Base-by-base conservation (phyloP, 2,113 vertebrate species). In the Crypturellus undulatus region DNA sequence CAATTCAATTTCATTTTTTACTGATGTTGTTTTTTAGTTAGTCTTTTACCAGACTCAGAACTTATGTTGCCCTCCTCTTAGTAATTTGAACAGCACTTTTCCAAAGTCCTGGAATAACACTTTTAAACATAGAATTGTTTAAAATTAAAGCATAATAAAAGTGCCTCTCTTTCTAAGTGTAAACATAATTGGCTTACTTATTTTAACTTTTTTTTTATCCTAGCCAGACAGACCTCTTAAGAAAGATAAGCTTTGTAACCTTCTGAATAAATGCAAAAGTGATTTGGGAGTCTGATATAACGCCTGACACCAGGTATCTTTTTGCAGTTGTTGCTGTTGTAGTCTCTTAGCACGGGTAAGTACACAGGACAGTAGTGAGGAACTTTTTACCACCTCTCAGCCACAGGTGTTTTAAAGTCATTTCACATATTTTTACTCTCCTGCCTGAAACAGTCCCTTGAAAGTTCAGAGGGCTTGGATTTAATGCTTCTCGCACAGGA, bases 391-490 rank as follows among this genome's bases (percentile, higher is more conserved):
- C 68, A 83, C 8, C 36, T 30, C 28, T 89, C 28, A 79, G 9
- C 20, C 2, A 0, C 77, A 83, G 7, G 6, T 56, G 87, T 95
- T 92, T 95, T 82, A 92, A 89, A 91, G 38, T 7, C 38, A 43
- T 47, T 71, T 49, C 60, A 86, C 32, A 6, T 80, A 18, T 62
- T 93, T 96, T 93, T 42, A 78, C 77, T 42, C 88, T 94, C 51
- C 85, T 93, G 45, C 51, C 38, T 15, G 10, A 83, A 83, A 34
- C 34, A 51, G 83, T 86, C 77, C 62, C 83, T 75, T 22, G 51
- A 86, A 83, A 92, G 14, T 24, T 75, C 42, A 75, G 47, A 88
- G 51, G 51, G 19, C 43, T 92, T 93, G 65, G 88, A 95, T 94
- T 96, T 95, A 92, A 73, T 75, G 72, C 86, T 2, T 20, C 86